Percentiles rank a stretch among this genome's conserved stretches.
These are phyloP conservation scores for Grammatotria lemairii DNA, from an alignment of 2,113 vertebrate genomes.

Conservation along the genomic window DNA sequence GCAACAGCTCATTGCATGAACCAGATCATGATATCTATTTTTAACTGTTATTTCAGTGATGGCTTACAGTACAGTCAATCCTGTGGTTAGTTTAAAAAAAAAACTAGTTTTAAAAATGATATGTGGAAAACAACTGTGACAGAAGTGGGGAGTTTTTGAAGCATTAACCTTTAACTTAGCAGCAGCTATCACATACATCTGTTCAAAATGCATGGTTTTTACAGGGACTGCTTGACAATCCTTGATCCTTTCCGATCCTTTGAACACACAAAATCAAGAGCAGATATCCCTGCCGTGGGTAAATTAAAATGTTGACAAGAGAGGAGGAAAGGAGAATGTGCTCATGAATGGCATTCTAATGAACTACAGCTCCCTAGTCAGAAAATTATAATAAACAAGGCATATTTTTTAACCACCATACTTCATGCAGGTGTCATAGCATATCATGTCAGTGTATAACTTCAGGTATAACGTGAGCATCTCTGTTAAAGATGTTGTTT, in stretches of 20 bases:
- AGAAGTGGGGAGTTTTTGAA: conserved; percentile 35
- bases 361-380: not conserved
- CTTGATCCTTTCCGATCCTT: conserved; percentile 7
- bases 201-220: conserved; percentile 14
- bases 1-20: not conserved
- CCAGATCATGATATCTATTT: conserved; percentile 27
- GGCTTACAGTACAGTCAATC: not conserved
- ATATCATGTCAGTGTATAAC: not conserved
- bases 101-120: conserved; percentile 2
- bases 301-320: conserved; percentile 1
- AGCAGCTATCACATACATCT: not conserved
- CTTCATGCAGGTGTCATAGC: not conserved
- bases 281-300: not conserved
- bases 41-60: conserved; percentile 9
- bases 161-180: conserved; percentile 20
- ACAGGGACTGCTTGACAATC: conserved; percentile 9
- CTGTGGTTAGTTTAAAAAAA: not conserved
- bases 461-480: not conserved
- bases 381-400: not conserved
- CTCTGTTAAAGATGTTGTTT: not conserved
- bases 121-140: conserved; percentile 42
- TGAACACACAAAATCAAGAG: conserved; percentile 6
- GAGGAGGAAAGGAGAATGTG: not conserved
- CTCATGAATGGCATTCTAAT: conserved; percentile 22
- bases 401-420: not conserved